phyloP scores from a whole-genome alignment of 2,113 vertebrate genomes.

The Rhadina sibilatrix region DNA sequence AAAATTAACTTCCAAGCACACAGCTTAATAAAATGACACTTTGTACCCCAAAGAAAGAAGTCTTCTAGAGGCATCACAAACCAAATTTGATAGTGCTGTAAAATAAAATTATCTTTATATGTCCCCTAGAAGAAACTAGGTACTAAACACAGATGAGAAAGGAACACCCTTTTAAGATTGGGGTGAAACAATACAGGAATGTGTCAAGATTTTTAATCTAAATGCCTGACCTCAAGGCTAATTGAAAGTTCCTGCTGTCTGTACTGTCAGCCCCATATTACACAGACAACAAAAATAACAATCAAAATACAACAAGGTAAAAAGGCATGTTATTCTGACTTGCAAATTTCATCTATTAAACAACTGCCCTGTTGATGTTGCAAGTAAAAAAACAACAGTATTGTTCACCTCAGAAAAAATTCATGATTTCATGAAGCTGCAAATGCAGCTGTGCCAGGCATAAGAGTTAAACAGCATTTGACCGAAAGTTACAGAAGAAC shows the following conservation, averaged over 20 bases:
- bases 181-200: slow-evolving; percentile 23
- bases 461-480: neutral
- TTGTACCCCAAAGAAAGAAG: neutral
- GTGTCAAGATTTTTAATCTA: slow-evolving; percentile 22
- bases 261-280: neutral
- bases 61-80: neutral
- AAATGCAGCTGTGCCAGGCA: neutral
- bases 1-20: neutral
- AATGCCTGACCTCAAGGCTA: slow-evolving; percentile 35
- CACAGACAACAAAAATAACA: neutral
- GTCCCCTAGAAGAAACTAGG: neutral
- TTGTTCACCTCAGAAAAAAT: neutral
- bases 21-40: neutral
- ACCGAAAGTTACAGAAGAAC: neutral
- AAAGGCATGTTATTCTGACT: neutral
- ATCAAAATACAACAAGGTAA: neutral
- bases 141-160: slow-evolving; percentile 48
- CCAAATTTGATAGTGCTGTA: neutral
- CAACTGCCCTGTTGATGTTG: neutral
- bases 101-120: slow-evolving; percentile 2
- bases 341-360: neutral
- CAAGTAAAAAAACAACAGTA: neutral
- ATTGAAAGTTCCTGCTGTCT: slow-evolving; percentile 6
- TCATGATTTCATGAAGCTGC: neutral
- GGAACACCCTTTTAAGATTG: slow-evolving; percentile 16